phyloP scores from a whole-genome alignment of 23 tunicate genomes.

The Clavelina lepadiformis region DNA sequence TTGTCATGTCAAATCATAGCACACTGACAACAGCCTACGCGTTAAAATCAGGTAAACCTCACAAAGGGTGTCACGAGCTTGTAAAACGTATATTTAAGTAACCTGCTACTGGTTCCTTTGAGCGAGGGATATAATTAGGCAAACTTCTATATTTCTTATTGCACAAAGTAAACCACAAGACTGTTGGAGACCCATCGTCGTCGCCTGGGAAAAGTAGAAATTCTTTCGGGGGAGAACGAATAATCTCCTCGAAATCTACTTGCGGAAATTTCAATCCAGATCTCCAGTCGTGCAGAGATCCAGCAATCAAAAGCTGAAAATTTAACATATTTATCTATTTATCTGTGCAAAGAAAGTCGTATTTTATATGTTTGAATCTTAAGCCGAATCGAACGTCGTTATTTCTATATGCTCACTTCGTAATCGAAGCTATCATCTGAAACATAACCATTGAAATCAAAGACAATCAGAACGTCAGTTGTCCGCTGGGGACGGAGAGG shows the following conservation, averaged over 20 bases:
- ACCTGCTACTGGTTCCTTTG: constrained; percentile 6
- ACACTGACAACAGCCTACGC: too few relatives aligned
- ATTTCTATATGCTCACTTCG: constrained; percentile 1
- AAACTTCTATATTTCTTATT: constrained; percentile 49
- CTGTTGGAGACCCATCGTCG: constrained; percentile 58
- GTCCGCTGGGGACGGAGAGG: constrained; percentile 31
- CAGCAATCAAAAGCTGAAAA: constrained; percentile 33
- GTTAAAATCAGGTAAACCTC: too few relatives aligned
- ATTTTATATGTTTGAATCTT: too few relatives aligned
- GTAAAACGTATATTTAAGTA: too few relatives aligned
- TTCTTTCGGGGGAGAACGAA: constrained; percentile 41
- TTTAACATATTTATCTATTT: too few relatives aligned
- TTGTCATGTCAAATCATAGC: too few relatives aligned
- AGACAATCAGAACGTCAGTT: constrained; percentile 25
- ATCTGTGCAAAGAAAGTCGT: too few relatives aligned
- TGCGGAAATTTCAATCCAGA: constrained; percentile 57
- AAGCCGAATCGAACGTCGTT: too few relatives aligned
- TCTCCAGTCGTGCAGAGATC: constrained; percentile 28
- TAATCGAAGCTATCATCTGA: constrained; percentile 12
- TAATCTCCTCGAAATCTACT: constrained; percentile 40
- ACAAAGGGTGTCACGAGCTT: too few relatives aligned
- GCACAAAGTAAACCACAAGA: constrained; percentile 76
- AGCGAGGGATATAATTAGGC: constrained; percentile 29
- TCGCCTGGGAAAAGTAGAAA: constrained; percentile 34
- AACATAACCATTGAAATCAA: constrained; percentile 16